A percentile compares a stretch with the other conserved stretches of the same genome.
These are phyloP conservation scores for Latheticus oryzae DNA, from an alignment of 2,888 invertebrate species.

Conservation along the genomic window DNA sequence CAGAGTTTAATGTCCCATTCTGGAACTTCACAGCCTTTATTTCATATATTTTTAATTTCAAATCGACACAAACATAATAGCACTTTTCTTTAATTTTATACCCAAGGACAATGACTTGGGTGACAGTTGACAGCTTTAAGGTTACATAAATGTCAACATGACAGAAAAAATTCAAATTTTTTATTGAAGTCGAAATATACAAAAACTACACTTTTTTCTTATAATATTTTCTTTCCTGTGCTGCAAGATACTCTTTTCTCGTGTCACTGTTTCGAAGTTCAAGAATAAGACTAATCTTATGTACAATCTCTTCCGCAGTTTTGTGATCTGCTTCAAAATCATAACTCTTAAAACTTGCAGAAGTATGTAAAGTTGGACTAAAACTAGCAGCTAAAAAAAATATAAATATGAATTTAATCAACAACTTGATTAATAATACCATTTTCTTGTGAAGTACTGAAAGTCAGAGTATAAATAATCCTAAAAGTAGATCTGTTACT, in stretches of 20 bases:
- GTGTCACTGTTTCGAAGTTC: constrained; percentile 84
- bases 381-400: constrained; percentile 52
- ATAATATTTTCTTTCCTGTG: constrained; percentile 77
- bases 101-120: constrained; percentile 4
- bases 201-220: constrained; percentile 67
- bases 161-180: not conserved
- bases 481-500: constrained; percentile 79
- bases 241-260: constrained; percentile 83
- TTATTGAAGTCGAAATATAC: not conserved
- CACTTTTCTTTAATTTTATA: constrained; percentile 1
- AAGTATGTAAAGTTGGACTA: constrained; percentile 23
- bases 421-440: constrained; percentile 1
- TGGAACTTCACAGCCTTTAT: not conserved
- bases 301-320: constrained; percentile 84
- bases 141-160: constrained; percentile 4
- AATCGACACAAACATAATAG: constrained; percentile 9
- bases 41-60: constrained; percentile 1
- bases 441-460: constrained; percentile 27
- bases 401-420: constrained; percentile 5
- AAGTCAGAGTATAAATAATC: constrained; percentile 71
- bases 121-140: constrained; percentile 9
- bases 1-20: constrained; percentile 6
- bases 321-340: constrained; percentile 87
- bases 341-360: constrained; percentile 81
- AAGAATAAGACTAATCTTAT: constrained; percentile 88